Evolutionary conservation across 1,140 invertebrate species (phyloP).

Genomic region (Schlechtendalia chinensis): DNA sequence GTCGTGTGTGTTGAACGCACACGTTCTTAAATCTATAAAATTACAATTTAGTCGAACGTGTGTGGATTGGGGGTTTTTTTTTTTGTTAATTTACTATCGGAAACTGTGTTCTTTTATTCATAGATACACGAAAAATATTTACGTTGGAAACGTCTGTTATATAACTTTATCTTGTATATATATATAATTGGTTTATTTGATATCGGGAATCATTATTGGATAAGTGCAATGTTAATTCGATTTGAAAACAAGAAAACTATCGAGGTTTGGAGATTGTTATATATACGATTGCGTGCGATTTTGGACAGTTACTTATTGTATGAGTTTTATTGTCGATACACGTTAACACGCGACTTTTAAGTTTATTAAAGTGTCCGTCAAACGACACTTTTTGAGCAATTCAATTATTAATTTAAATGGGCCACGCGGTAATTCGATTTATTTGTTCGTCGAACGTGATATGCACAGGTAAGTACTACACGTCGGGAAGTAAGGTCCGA

Average conservation of each 20-base stretch:
- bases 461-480: no score
- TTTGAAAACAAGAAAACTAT: neutral
- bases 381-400: neutral
- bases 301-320: neutral
- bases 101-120: no score
- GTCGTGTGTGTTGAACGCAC: no score
- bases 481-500: neutral
- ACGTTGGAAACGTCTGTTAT: no score
- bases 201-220: no score
- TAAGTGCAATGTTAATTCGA: neutral
- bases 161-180: no score
- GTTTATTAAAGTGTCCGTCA: slow-evolving; percentile 27
- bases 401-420: slow-evolving; percentile 28
- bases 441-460: neutral
- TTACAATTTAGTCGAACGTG: no score
- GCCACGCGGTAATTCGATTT: neutral
- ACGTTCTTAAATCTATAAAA: no score
- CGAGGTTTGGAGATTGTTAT: slow-evolving; percentile 2
- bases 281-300: neutral
- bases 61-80: no score
- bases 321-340: neutral
- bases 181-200: no score
- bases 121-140: no score
- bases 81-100: no score
- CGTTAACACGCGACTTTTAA: slow-evolving; percentile 9